Evolutionary conservation across 2,113 vertebrate species (phyloP), one percentile per base, ranked within the genome.

Genomic region (Trinectes maculatus): DNA sequence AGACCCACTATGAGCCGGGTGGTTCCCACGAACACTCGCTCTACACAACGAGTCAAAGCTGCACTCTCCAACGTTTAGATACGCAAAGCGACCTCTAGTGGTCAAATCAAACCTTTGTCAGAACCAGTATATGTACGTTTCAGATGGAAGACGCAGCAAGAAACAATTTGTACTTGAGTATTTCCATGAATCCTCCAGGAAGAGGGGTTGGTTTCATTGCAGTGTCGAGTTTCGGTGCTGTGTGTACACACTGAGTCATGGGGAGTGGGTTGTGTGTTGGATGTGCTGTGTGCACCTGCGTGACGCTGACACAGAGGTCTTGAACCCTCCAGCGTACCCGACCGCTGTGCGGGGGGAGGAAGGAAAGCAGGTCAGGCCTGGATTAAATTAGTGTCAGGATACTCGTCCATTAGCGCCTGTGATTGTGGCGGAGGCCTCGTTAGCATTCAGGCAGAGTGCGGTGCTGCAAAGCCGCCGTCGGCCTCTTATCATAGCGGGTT

Each of bases 401-500:
- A 3, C 68, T 49, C 0, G 42, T 59, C 58, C n/a, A 15, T 37
- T 53, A 37, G 49, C 66, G 39, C 34, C 73, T 77, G 58, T 60
- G 63, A 73, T 60, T 61, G 60, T 34, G 15, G 22, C 3, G 11
- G 52, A 28, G 8, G 55, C 48, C 78, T 91, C 67, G 89, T 90
- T 89, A 86, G 82, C 64, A 90, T 89, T 85, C 90, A 79, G 60
- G 60, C 70, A 40, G 56, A 24, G 85, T 46, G 63, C 46, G 9
- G 54, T 70, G 37, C 62, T 74, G 75, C 83, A 74, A 81, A 83
- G 85, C 81, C 79, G 60, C 81, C 67, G 83, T 80, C 84, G 56
- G 81, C 81, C 85, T 79, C 76, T 85, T 89, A 86, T 88, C 77
- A 83, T 61, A 65, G 73, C 24, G 59, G 59, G 78, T n/a, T 31